These are phyloP conservation scores for Hafferia zeledoni DNA, from an alignment of 2,797 vertebrate genomes.

Conservation along the genomic window DNA sequence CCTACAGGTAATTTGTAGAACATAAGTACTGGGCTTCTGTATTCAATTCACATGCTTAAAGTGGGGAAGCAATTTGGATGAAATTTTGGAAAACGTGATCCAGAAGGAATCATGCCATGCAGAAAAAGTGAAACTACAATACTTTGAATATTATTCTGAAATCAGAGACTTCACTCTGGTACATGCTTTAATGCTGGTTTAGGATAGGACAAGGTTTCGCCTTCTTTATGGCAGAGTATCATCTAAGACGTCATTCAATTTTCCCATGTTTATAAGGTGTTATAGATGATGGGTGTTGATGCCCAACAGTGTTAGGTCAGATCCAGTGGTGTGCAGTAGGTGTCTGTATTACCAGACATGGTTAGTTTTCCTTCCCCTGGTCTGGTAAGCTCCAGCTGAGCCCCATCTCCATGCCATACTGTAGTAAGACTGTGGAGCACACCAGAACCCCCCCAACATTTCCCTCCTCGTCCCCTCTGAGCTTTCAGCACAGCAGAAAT, in stretches of 20 bases:
- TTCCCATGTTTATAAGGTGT: fast-evolving
- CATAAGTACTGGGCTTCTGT: not conserved
- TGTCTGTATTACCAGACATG: not conserved
- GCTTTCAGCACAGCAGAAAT: not conserved
- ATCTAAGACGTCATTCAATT: not conserved
- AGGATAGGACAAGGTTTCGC: not conserved
- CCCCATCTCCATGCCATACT: fast-evolving
- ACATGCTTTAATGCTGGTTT: not conserved
- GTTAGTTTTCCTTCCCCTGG: not conserved
- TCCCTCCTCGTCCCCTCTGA: not conserved
- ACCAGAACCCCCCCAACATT: not conserved
- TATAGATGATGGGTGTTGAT: not conserved
- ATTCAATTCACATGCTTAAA: not conserved
- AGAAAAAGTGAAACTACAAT: not conserved
- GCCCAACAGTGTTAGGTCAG: fast-evolving
- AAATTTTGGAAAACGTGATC: not conserved
- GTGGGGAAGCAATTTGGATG: fast-evolving
- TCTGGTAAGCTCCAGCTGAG: not conserved
- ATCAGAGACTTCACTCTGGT: not conserved
- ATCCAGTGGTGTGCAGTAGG: no score
- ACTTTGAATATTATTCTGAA: not conserved
- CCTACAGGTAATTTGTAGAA: not conserved
- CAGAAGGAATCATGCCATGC: not conserved
- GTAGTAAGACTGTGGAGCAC: not conserved
- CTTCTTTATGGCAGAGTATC: not conserved